Evolutionary conservation across 2,113 vertebrate species (phyloP).

Genomic region (Pionites leucogaster): DNA sequence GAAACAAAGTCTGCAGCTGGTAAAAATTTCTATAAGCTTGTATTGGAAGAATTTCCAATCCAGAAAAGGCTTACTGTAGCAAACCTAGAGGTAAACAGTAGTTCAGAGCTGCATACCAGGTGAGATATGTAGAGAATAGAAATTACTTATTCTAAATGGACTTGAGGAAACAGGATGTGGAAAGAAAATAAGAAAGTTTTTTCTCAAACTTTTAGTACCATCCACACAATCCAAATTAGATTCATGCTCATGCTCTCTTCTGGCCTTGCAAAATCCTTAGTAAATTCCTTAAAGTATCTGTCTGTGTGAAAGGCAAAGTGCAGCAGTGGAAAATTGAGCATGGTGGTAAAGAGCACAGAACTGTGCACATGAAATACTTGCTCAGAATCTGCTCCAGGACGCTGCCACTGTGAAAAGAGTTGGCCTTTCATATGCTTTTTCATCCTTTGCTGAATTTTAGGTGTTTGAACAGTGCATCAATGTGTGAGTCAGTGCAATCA

Average conservation of each 20-base stretch:
- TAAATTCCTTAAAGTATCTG: slow-evolving; percentile 23
- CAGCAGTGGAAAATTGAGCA: not conserved
- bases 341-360: not conserved
- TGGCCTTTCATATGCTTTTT: not conserved
- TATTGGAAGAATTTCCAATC: not conserved
- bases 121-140: not conserved
- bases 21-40: not conserved
- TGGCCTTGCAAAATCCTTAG: not conserved
- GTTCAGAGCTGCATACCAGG: not conserved
- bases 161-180: not conserved
- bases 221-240: not conserved
- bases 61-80: not conserved
- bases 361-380: not conserved
- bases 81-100: not conserved
- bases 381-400: fast-evolving
- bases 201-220: not conserved
- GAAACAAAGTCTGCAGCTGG: not conserved
- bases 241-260: not conserved
- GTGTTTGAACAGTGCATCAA: not conserved
- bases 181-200: not conserved
- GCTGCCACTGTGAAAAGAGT: not conserved
- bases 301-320: not conserved
- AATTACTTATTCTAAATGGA: not conserved
- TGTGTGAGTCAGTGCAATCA: not conserved
- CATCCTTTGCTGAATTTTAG: not conserved